These are phyloP conservation scores for Drosophila athabasca DNA, from an alignment of 1,140 invertebrate species.

Conservation along the genomic window DNA sequence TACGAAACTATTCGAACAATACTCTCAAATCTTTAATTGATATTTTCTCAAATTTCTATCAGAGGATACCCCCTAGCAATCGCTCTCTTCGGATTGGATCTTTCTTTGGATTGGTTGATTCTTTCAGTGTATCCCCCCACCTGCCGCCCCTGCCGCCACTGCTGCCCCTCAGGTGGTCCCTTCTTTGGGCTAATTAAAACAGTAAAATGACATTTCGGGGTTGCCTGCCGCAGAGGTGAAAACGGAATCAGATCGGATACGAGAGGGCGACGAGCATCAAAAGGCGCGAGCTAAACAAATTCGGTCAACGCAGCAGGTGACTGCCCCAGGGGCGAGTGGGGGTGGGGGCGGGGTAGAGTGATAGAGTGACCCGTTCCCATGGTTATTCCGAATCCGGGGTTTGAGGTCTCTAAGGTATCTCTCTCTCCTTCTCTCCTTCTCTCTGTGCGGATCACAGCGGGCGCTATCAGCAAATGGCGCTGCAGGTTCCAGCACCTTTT, in stretches of 20 bases:
- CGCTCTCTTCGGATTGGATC: too few species aligned
- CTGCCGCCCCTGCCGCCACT: too few species aligned
- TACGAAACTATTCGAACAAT: too few species aligned
- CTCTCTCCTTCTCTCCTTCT: not conserved
- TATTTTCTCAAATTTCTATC: too few species aligned
- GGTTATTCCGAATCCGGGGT: too few species aligned
- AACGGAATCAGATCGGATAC: not conserved
- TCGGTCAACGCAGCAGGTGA: constrained; percentile 64
- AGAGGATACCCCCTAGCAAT: too few species aligned
- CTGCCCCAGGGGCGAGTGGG: not conserved
- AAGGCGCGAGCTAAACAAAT: constrained; percentile 75
- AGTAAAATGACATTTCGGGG: constrained; percentile 46
- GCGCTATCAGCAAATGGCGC: constrained; percentile 68
- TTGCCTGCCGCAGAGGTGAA: constrained; percentile 14
- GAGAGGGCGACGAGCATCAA: constrained; percentile 20
- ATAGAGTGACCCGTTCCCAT: not conserved
- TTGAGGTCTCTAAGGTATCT: not conserved
- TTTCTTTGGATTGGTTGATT: too few species aligned
- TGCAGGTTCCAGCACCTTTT: constrained; percentile 73
- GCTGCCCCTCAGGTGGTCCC: constrained; percentile 10
- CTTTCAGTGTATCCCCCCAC: too few species aligned
- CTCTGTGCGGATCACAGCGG: constrained; percentile 48
- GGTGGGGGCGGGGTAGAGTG: too few species aligned
- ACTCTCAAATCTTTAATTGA: too few species aligned
- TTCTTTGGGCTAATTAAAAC: constrained; percentile 58